phyloP scores from a whole-genome alignment of 1,140 invertebrate genomes.

The Halesus radiatus region DNA sequence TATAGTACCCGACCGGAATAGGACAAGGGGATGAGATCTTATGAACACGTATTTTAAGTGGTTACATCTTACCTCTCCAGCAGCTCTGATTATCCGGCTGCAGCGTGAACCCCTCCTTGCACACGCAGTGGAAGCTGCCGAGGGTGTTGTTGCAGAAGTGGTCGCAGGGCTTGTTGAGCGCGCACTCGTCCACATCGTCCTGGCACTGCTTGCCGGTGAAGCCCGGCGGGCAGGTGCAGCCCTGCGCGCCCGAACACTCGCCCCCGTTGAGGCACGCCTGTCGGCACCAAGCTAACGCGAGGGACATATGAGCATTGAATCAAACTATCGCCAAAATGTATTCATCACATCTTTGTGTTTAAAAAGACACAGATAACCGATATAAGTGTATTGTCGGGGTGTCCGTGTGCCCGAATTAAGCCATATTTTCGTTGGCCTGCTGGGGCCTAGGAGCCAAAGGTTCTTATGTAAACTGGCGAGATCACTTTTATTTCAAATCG shows the following conservation, averaged over 20 bases:
- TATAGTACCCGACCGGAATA: too few relatives aligned
- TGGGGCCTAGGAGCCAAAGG: too few relatives aligned
- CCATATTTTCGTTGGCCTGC: too few relatives aligned
- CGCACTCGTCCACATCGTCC: slow-evolving; percentile 83
- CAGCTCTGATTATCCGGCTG: slow-evolving; percentile 75
- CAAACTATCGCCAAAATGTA: background rate
- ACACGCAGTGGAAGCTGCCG: slow-evolving; percentile 82
- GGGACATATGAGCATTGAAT: background rate
- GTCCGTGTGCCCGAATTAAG: too few relatives aligned
- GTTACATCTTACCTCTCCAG: background rate
- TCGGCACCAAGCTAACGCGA: slow-evolving; percentile 69
- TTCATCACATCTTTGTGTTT: too few relatives aligned
- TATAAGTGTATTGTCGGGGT: too few relatives aligned
- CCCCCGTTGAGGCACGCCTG: slow-evolving; percentile 81
- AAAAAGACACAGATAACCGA: too few relatives aligned
- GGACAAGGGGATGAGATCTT: too few relatives aligned
- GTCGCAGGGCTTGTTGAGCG: slow-evolving; percentile 79
- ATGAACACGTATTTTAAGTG: too few relatives aligned
- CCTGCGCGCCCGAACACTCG: slow-evolving; percentile 77
- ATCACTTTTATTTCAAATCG: too few relatives aligned
- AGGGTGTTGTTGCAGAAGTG: slow-evolving; percentile 82
- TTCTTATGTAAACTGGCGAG: too few relatives aligned
- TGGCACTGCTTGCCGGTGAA: slow-evolving; percentile 80
- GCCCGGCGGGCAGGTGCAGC: slow-evolving; percentile 78
- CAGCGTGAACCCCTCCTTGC: slow-evolving; percentile 79